These are phyloP conservation scores for Sarcophaga peregrina DNA, from an alignment of 1,140 invertebrate species.

Conservation along the genomic window DNA sequence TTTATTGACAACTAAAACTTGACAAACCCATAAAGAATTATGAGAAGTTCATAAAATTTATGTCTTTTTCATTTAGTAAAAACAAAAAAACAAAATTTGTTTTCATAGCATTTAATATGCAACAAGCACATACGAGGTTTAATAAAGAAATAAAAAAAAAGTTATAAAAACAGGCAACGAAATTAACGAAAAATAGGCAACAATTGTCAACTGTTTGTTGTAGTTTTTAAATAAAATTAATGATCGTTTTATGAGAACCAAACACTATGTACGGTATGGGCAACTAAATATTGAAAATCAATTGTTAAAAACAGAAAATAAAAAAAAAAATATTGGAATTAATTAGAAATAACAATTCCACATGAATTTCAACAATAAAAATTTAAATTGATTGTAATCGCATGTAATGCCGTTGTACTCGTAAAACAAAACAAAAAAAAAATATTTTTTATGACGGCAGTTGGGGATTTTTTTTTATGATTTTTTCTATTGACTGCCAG, in stretches of 20 bases:
- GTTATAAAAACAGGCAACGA: neutral
- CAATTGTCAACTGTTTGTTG: constrained; percentile 25
- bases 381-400: constrained; percentile 34
- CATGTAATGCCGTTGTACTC: constrained; percentile 25
- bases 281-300: neutral
- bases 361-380: constrained; percentile 4
- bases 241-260: constrained; percentile 35
- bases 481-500: too few species aligned
- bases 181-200: neutral
- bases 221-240: constrained; percentile 27
- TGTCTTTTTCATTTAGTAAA: neutral
- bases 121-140: constrained; percentile 1
- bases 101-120: constrained; percentile 17
- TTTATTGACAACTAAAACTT: neutral
- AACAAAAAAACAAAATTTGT: neutral
- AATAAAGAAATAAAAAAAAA: constrained; percentile 17
- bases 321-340: too few species aligned
- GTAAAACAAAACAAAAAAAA: neutral
- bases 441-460: neutral
- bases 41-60: constrained; percentile 15
- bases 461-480: neutral
- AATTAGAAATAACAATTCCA: neutral
- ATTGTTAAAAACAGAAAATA: neutral
- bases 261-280: neutral
- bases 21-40: constrained; percentile 25